phyloP scores from a whole-genome alignment of 2,113 vertebrate species.

The Hymenochirus boettgeri region DNA sequence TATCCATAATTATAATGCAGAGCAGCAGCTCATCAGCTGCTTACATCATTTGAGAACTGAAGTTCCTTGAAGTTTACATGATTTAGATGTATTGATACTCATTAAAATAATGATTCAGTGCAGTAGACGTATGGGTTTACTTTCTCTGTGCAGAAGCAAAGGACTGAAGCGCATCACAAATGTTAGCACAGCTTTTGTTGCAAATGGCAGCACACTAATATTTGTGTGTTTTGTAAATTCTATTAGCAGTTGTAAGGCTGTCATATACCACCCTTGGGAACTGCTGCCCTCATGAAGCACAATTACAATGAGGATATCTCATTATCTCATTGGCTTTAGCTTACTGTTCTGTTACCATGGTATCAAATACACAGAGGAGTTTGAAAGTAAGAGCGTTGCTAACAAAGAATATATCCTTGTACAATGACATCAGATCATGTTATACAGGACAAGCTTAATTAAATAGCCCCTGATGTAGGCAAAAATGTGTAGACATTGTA shows the following conservation, averaged over 20 bases:
- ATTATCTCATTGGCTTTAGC: constrained; percentile 86
- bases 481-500: constrained; percentile 41
- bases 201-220: constrained; percentile 54
- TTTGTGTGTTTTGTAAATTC: constrained; percentile 67
- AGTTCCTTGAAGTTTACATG: constrained; percentile 70
- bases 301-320: constrained; percentile 83
- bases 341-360: constrained; percentile 82
- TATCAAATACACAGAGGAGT: constrained; percentile 83
- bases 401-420: constrained; percentile 82
- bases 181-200: constrained; percentile 57
- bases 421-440: constrained; percentile 80
- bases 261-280: constrained; percentile 73
- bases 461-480: constrained; percentile 67
- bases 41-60: constrained; percentile 59
- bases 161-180: constrained; percentile 47
- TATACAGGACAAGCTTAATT: constrained; percentile 73
- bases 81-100: constrained; percentile 52
- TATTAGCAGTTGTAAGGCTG: constrained; percentile 71
- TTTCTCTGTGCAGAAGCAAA: constrained; percentile 48
- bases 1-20: constrained; percentile 66
- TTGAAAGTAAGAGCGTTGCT: constrained; percentile 69
- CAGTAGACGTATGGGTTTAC: constrained; percentile 40
- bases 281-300: constrained; percentile 73
- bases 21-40: constrained; percentile 52
- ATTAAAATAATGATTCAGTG: constrained; percentile 46